Conservation (phyloP, 2,888 invertebrate genomes). For the Argynnis bischoffii region DNA sequence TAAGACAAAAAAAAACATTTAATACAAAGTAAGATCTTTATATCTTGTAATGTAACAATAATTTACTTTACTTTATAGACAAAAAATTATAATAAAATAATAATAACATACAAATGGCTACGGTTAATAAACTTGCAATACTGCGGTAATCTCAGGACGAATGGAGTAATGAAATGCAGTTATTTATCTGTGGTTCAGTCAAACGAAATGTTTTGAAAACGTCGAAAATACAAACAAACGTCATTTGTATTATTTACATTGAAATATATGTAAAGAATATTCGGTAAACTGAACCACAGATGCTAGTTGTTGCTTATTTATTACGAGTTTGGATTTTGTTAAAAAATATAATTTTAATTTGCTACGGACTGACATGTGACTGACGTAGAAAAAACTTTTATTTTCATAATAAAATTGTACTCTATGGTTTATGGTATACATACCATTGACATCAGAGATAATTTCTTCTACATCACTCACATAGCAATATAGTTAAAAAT, state of each 20-base stretch:
- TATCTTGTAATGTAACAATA: conserved; percentile 78
- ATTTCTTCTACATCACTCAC: conserved; percentile 13
- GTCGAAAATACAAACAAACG: too few species aligned
- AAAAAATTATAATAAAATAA: conserved; percentile 50
- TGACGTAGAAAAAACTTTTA: too few species aligned
- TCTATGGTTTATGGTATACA: background rate
- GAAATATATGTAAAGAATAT: too few species aligned
- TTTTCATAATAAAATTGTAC: too few species aligned
- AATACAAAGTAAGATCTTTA: conserved; percentile 76
- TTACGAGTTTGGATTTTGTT: too few species aligned
- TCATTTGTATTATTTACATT: too few species aligned
- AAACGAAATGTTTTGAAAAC: too few species aligned
- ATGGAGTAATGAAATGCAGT: conserved; percentile 42
- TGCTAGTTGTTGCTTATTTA: background rate
- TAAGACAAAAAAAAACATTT: conserved; percentile 50
- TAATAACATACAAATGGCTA: conserved; percentile 69
- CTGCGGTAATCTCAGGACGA: conserved; percentile 60
- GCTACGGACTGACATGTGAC: too few species aligned
- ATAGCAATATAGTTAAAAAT: conserved; percentile 12
- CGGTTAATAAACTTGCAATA: conserved; percentile 60
- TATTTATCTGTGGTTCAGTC: conserved; percentile 1
- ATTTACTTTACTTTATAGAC: conserved; percentile 74
- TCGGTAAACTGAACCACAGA: conserved; percentile 5
- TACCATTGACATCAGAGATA: conserved; percentile 2
- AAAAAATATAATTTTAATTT: too few species aligned